A percentile compares a stretch with the other conserved stretches of the same genome.
These are phyloP conservation scores for Corbicula japonica DNA, from an alignment of 2,888 invertebrate genomes.

Conservation along the genomic window DNA sequence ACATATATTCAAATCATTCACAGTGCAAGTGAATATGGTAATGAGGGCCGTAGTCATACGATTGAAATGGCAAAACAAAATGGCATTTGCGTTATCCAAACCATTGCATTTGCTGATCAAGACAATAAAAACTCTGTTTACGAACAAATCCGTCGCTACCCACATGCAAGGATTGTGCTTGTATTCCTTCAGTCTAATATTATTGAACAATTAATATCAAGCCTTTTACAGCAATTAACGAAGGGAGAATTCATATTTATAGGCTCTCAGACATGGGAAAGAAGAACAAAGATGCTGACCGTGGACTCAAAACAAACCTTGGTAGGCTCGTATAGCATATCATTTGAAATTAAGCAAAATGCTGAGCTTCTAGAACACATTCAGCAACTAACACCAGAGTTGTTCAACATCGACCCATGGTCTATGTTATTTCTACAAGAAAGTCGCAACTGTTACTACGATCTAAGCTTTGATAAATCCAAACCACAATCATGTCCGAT, in stretches of 20 bases:
- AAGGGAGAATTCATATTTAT: conserved; percentile 2
- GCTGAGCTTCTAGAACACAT: background rate
- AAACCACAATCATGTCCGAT: background rate
- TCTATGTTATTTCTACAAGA: conserved; percentile 1
- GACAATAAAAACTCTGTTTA: conserved; percentile 22
- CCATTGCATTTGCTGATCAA: conserved; percentile 43
- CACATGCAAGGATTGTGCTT: conserved; percentile 61
- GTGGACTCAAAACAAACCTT: background rate
- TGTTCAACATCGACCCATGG: conserved; percentile 4
- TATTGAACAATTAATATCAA: background rate
- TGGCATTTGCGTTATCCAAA: conserved; percentile 54
- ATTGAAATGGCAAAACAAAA: conserved; percentile 14
- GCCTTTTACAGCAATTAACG: background rate
- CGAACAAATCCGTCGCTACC: conserved; percentile 39
- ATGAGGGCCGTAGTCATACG: conserved; percentile 53
- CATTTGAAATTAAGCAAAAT: conserved; percentile 13
- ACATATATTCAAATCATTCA: conserved; percentile 65
- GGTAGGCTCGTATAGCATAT: background rate
- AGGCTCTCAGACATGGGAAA: conserved; percentile 10
- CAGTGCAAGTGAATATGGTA: conserved; percentile 64
- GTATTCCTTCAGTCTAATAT: conserved; percentile 43
- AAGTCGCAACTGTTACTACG: conserved; percentile 1
- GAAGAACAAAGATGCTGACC: background rate
- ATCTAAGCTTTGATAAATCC: conserved; percentile 11
- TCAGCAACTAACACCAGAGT: background rate